Conservation (phyloP, 2,113 vertebrate genomes). For the Athene cunicularia region DNA sequence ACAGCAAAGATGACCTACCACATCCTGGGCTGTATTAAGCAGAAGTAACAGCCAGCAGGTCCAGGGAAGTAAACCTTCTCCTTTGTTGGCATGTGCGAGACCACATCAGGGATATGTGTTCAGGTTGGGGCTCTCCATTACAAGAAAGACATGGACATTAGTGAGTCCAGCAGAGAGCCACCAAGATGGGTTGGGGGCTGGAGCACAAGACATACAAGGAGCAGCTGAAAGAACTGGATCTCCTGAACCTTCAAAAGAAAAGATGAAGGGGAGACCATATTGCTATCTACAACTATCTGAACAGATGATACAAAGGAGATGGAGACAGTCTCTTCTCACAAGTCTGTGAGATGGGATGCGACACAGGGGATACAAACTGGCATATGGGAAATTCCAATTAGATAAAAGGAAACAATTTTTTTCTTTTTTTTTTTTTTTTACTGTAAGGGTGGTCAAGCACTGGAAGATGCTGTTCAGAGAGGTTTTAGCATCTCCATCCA, state of each 20-base stretch:
- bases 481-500: background rate
- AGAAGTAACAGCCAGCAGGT: background rate
- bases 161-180: background rate
- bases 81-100: background rate
- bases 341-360: background rate
- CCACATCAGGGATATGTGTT: background rate
- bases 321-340: background rate
- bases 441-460: background rate
- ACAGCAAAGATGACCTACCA: background rate
- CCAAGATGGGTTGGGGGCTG: background rate
- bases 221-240: background rate
- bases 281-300: background rate
- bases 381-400: background rate
- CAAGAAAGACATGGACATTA: background rate
- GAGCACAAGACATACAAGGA: background rate
- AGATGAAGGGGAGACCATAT: background rate
- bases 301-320: background rate
- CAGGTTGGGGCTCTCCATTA: background rate
- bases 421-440: background rate
- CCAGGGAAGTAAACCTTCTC: background rate
- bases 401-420: background rate
- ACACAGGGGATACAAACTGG: background rate
- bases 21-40: background rate
- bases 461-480: background rate
- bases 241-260: background rate